Percentiles rank a stretch among this genome's conserved stretches.
These are phyloP conservation scores for Grantiella picta DNA, from an alignment of 2,113 vertebrate genomes.

Conservation along the genomic window DNA sequence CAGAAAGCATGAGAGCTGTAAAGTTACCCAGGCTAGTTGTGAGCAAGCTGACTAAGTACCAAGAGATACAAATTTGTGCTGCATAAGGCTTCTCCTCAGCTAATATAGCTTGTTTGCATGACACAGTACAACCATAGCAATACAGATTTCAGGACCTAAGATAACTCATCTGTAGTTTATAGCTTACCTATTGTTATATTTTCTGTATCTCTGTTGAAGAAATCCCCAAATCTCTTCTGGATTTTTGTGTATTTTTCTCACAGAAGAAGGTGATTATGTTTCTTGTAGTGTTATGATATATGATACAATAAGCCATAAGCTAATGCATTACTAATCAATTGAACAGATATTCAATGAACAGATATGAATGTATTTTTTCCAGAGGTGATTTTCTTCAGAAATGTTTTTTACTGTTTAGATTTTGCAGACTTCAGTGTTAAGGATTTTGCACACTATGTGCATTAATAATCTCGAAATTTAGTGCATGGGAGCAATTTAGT, in stretches of 20 bases:
- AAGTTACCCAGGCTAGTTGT: not conserved
- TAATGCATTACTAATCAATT: not conserved
- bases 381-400: not conserved
- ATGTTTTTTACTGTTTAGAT: not conserved
- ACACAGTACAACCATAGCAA: not conserved
- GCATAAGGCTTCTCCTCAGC: not conserved
- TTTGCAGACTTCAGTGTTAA: not conserved
- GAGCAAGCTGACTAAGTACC: not conserved
- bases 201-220: not conserved
- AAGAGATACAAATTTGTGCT: not conserved
- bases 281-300: not conserved
- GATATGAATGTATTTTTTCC: not conserved
- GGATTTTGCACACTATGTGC: not conserved
- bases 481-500: not conserved
- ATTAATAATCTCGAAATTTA: not conserved
- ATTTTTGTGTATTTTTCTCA: not conserved
- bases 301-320: not conserved
- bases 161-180: not conserved
- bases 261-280: not conserved
- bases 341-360: not conserved
- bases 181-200: not conserved
- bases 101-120: not conserved
- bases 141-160: not conserved
- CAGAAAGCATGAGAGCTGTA: not conserved
- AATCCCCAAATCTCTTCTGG: not conserved